Evolutionary conservation across 2,888 invertebrate genomes (phyloP), one percentile per base, ranked within the genome.

Genomic region (Drosophila mettleri): DNA sequence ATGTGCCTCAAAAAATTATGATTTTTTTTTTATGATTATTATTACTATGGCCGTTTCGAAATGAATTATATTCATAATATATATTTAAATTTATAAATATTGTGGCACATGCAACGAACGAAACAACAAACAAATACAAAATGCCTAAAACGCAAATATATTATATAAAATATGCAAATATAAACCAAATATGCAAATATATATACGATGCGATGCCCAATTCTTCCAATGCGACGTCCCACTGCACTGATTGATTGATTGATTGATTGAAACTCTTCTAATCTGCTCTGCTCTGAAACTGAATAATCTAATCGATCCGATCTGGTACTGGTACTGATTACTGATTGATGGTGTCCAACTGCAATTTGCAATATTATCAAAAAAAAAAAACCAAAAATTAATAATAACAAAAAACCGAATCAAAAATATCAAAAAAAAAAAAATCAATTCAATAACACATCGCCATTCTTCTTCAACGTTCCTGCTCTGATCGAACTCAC

Each of bases 281-380:
- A 86, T 83, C 83, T 83, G 83, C 83, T 83, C 83, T 83, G 83
- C 86, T 83, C 83, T 83, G 85, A 86, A 83, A 78, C 84, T 79
- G 78, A 80, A 69, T 27, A 61, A 80, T 69, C 71, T 45, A 45
- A 45, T 45, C 74, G 83, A 86, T 84, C 86, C 83, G 86, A 86
- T 83, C 83, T 83, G 83, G 83, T 84, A 86, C 69, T 83, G 83
- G 84, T 83, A 83, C 83, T 83, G 86, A 77, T 86, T 84, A 83
- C 83, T 83, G 86, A 77, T 86, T 84, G 83, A 86, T 83, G 83
- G 83, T 83, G 83, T 83, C 79, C 86, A 83, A 86, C 83, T 76
- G 75, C 69, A 74, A 78, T 63, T 72, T 66, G 72, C 69, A 79
- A 48, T 18, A 69, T 57, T 59, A 57, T 48, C 49, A 67, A 57